Conservation (phyloP, 2,113 vertebrate species). For the Crotophaga sulcirostris region DNA sequence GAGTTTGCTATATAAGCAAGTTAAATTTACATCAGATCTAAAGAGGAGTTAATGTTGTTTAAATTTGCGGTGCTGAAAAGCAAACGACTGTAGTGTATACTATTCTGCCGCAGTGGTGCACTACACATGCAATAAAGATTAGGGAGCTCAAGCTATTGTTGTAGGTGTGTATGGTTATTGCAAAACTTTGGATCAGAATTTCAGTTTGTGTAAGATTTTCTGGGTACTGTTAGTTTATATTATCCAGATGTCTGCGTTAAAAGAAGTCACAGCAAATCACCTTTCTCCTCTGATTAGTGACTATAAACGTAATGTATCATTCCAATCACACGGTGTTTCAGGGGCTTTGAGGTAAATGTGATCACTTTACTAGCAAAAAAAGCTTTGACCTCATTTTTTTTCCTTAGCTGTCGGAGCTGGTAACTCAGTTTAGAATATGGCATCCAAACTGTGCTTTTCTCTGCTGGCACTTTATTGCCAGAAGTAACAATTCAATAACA, state of each 20-base stretch:
- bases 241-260: not conserved
- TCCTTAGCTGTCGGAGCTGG: conserved; percentile 9
- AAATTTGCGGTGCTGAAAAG: conserved; percentile 4
- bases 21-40: conserved; percentile 14
- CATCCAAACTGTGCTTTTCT: conserved; percentile 20
- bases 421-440: conserved; percentile 25
- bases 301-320: not conserved
- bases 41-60: conserved; percentile 2
- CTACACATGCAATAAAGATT: not conserved
- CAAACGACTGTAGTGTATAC: not conserved
- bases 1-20: not conserved
- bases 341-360: conserved; percentile 10
- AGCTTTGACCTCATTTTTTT: not conserved
- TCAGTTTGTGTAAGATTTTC: not conserved
- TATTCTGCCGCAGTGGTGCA: not conserved
- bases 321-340: not conserved
- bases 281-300: not conserved
- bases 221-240: not conserved
- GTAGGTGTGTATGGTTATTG: not conserved
- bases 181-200: not conserved
- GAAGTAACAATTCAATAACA: conserved; percentile 46
- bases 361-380: conserved; percentile 26
- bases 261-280: not conserved
- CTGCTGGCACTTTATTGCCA: conserved; percentile 26
- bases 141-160: not conserved